These are phyloP conservation scores for Setophaga petechia DNA, from an alignment of 2,113 vertebrate genomes.

Conservation along the genomic window DNA sequence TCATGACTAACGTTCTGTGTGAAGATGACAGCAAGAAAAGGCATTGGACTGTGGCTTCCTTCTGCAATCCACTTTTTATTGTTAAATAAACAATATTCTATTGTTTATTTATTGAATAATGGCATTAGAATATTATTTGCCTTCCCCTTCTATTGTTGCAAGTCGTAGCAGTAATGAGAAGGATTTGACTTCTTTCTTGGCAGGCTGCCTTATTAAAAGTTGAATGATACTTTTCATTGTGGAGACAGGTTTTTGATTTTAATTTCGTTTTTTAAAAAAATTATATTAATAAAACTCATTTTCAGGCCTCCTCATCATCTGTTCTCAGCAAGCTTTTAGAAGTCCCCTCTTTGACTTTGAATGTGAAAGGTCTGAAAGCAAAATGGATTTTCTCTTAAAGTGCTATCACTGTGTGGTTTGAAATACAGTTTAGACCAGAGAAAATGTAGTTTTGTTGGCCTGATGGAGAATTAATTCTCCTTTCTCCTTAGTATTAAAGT, in stretches of 20 bases:
- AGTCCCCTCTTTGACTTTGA: not conserved
- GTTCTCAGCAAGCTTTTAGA: not conserved
- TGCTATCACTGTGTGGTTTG: not conserved
- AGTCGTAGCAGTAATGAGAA: not conserved
- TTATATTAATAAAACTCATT: not conserved
- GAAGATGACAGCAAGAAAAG: not conserved
- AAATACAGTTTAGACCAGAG: conserved; percentile 10
- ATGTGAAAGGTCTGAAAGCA: conserved; percentile 9
- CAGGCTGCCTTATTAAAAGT: not conserved
- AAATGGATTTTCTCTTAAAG: not conserved
- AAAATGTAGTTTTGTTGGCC: not conserved
- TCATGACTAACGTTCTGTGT: not conserved
- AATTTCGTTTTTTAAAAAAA: not conserved
- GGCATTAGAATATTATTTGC: not conserved
- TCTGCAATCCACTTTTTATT: not conserved
- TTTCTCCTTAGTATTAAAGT: not conserved
- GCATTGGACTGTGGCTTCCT: not conserved
- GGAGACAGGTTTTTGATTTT: not conserved
- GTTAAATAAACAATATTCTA: not conserved
- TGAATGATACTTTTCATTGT: not conserved
- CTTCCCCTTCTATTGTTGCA: not conserved
- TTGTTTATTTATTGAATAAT: not conserved
- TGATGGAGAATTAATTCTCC: conserved; percentile 1
- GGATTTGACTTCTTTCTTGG: not conserved
- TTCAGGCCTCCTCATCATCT: not conserved